Conservation (phyloP, 2,797 vertebrate genomes). For the Silurus lanzhouensis region DNA sequence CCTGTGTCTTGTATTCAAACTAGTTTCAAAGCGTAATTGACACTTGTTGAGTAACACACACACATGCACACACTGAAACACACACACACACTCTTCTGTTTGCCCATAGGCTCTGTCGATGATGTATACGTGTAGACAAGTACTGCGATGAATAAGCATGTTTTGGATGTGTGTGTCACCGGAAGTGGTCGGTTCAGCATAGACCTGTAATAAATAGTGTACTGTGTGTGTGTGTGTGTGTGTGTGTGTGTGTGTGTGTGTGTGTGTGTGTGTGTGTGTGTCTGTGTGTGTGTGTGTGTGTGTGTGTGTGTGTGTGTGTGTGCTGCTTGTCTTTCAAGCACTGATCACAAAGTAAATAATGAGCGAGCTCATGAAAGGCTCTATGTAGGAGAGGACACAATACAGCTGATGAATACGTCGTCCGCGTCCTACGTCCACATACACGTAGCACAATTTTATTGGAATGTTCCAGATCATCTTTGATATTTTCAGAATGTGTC, state of each 20-base stretch:
- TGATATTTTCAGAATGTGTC: too few species aligned
- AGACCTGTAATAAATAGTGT: slow-evolving; percentile 60
- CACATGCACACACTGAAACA: slow-evolving; percentile 24
- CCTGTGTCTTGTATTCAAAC: neutral
- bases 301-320: neutral
- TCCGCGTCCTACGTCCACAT: neutral
- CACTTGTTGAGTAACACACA: slow-evolving; percentile 59
- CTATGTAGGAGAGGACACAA: slow-evolving; percentile 49
- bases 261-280: neutral
- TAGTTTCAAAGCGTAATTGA: slow-evolving; percentile 40
- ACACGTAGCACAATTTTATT: neutral
- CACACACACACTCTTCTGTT: slow-evolving; percentile 26
- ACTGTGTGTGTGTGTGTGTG: neutral
- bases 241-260: neutral
- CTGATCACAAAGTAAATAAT: slow-evolving; percentile 65
- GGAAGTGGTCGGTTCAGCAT: slow-evolving; percentile 58
- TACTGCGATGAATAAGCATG: slow-evolving; percentile 8
- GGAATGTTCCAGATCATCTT: too few species aligned
- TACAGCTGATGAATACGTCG: slow-evolving; percentile 47
- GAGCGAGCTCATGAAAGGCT: slow-evolving; percentile 48
- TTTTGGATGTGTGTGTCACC: slow-evolving; percentile 44
- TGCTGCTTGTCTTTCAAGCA: slow-evolving; percentile 34
- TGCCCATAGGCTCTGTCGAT: neutral
- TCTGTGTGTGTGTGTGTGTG: slow-evolving; percentile 2
- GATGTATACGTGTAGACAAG: neutral